Base-by-base conservation (phyloP, 2,113 vertebrate genomes). In the Numida meleagris region DNA sequence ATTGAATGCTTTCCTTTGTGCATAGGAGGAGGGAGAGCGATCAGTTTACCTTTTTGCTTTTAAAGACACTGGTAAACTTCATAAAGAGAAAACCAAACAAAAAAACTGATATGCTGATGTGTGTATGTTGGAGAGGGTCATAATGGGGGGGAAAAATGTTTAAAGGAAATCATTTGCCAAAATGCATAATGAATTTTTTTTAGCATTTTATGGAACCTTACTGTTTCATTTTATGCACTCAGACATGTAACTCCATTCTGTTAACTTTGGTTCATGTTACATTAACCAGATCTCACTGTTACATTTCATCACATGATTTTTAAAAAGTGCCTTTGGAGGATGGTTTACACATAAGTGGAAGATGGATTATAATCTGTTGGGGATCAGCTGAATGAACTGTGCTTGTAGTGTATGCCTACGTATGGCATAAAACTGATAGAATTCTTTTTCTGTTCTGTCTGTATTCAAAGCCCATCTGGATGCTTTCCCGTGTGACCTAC, bases 21-120 rank as follows among this genome's bases (percentile, higher is more conserved):
- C 78, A 45, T 20, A 36, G 77, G 34, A 89, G 57, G 68, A 76
- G 51, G 23, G 71, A 91, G n/a, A 83, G 73, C 34, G 33, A 87
- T 67, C 78, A 82, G 34, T 84, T 90, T 73, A 34, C 73, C 55
- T 55, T 79, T 94, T 75, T 92, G 43, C 57, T 91, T 96, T 76
- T 57, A 62, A 89, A 92, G 90, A 27, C 68, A 75, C 73, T 34
- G 23, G 61, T 89, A 57, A 51, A 76, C 13, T 70, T 81, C 19
- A 40, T 66, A 89, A 95, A 74, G 38, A 25, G 11, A 81, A 81
- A 89, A 43, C 36, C 61, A 58, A 61, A 27, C 58, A 25, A 33
- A 48, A 67, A 2, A 72, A 15, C 10, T 87, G 70, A 38, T 59
- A 27, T 18, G 51, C 43, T 93, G 36, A 40, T 53, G 65, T 27